Base-by-base conservation (phyloP, 2,888 invertebrate genomes). In the Conchocele bisecta region DNA sequence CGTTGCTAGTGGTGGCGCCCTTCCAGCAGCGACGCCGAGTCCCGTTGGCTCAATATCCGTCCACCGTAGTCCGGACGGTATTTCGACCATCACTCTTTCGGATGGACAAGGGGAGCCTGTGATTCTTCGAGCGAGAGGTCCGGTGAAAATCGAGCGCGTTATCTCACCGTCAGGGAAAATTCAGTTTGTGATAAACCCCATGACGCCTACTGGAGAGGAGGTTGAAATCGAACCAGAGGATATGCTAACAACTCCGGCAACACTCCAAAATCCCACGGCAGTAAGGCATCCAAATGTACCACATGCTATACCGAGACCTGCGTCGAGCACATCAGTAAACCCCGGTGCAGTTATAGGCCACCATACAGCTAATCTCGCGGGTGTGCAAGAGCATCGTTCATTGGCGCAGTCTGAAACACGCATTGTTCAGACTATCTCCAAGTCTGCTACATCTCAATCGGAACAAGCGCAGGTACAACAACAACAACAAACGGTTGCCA, bases 181-280 rank as follows among this genome's bases (percentile, higher is more conserved):
- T 28, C 73, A 77, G 61, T 77, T 77, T 51, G 17, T 77, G n/a
- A 71, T 77, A 3, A 77, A 74, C 35, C 75, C 75, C 3, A 29
- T 75, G 13, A 37, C 22, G 11, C 70, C 56, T 17, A 29, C 56
- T 11, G 46, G 35, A 17, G 41, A 24, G 5, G 61, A 53, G 4
- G 22, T n/a, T 22, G 67, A 61, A 39, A 29, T 60, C 5, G 70
- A 70, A 17, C 37, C 61, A 1, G 70, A 64, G 28, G 70, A 64
- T 3, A 20, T 60, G 4, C 26, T 37, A 5, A 41, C 44, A 24
- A 59, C 48, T 1, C 51, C 63, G 9, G 41, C 28, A 9, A 26
- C 29, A 13, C 24, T 35, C 3, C 17, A n/a, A n/a, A n/a, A n/a
- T n/a, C n/a, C n/a, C n/a, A n/a, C n/a, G n/a, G n/a, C n/a, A n/a